phyloP scores from a whole-genome alignment of 2,888 invertebrate species.

The Amblyjoppa fuscipennis region DNA sequence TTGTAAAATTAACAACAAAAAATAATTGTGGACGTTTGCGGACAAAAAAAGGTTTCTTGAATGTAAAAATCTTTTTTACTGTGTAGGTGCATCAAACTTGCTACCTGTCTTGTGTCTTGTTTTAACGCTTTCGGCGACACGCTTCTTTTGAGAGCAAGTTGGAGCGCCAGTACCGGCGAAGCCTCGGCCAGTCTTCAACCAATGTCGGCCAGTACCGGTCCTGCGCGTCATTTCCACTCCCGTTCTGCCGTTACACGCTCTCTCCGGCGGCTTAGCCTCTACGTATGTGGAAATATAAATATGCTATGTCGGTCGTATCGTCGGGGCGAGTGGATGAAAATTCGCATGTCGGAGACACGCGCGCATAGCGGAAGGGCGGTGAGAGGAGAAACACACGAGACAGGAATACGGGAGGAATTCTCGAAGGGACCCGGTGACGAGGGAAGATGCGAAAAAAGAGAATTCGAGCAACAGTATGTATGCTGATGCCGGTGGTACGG shows the following conservation, averaged over 20 bases:
- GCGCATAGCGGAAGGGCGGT: slow-evolving; percentile 4
- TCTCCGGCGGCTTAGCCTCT: background rate
- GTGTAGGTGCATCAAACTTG: no score
- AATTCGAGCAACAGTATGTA: slow-evolving; percentile 22
- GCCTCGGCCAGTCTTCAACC: no score
- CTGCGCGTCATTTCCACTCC: background rate
- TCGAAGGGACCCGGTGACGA: slow-evolving; percentile 60
- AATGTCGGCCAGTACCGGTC: background rate
- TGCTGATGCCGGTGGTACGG: slow-evolving; percentile 48
- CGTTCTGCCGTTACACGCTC: background rate
- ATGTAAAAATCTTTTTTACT: no score
- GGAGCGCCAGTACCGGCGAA: background rate
- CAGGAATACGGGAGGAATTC: slow-evolving; percentile 62
- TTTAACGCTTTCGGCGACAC: no score
- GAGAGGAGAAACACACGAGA: slow-evolving; percentile 65
- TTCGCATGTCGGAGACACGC: slow-evolving; percentile 28
- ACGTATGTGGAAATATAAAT: slow-evolving; percentile 32
- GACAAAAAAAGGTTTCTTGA: no score
- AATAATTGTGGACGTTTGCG: no score
- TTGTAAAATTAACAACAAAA: no score
- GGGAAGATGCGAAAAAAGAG: slow-evolving; percentile 55
- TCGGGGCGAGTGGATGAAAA: slow-evolving; percentile 55
- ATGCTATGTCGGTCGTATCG: slow-evolving; percentile 6
- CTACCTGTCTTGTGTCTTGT: no score
- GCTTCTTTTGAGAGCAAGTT: no score